Evolutionary conservation across 1,140 invertebrate genomes (phyloP).

Genomic region (Orchesella cincta): DNA sequence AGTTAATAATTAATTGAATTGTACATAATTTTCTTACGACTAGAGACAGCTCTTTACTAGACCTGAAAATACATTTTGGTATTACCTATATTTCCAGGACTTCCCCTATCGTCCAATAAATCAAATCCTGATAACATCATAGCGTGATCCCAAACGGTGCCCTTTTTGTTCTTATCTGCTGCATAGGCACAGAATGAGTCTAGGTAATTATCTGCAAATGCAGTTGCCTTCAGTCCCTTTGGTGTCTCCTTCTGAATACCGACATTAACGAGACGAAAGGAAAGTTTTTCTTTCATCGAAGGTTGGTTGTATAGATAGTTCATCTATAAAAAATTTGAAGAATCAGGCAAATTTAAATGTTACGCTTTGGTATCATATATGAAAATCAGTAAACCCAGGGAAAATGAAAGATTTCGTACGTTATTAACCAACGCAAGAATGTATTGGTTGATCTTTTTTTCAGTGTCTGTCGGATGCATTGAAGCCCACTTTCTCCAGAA

Average conservation of each 20-base stretch:
- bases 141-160: slow-evolving; percentile 31
- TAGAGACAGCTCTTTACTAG: too few relatives aligned
- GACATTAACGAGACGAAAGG: slow-evolving; percentile 17
- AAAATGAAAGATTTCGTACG: background rate
- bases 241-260: slow-evolving; percentile 6
- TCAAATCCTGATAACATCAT: slow-evolving; percentile 33
- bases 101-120: background rate
- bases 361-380: background rate
- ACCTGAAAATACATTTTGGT: too few relatives aligned
- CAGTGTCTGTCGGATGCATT: background rate
- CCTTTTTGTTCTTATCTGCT: slow-evolving; percentile 14
- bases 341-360: background rate
- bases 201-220: background rate
- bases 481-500: background rate
- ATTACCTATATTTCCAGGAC: too few relatives aligned
- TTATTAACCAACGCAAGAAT: slow-evolving; percentile 2
- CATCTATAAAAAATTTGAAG: background rate
- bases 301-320: slow-evolving; percentile 29
- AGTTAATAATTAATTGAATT: background rate
- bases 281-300: slow-evolving; percentile 7
- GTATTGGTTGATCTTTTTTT: background rate
- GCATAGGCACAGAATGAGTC: slow-evolving; percentile 24
- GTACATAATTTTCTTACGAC: background rate
- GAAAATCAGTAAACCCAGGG: background rate
- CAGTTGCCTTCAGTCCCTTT: background rate